A percentile compares a stretch with the other conserved stretches of the same genome.
Evolutionary conservation across 2,888 invertebrate species (phyloP).

Genomic region (Andrena bicolor): DNA sequence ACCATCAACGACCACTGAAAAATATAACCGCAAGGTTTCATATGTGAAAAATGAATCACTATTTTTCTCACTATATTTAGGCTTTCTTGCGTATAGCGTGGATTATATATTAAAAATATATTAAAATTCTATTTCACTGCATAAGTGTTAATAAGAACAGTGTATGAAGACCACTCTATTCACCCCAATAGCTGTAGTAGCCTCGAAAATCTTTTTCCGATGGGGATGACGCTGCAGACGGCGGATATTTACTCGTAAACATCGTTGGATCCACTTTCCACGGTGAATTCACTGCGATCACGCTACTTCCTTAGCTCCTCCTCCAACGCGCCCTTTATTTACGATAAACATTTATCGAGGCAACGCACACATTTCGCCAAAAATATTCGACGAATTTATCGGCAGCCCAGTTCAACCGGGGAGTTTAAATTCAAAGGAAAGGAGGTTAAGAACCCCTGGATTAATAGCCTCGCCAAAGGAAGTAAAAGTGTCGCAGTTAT

Average conservation of each 20-base stretch:
- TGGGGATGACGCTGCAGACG: conserved; percentile 21
- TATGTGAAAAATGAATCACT: neutral
- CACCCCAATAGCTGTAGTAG: neutral
- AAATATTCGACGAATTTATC: conserved; percentile 3
- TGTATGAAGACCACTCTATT: conserved; percentile 6
- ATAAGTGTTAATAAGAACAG: conserved; percentile 31
- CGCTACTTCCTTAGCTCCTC: neutral
- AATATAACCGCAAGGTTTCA: neutral
- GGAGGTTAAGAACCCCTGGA: conserved; percentile 7
- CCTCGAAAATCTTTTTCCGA: conserved; percentile 31
- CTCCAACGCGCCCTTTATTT: neutral
- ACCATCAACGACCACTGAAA: neutral
- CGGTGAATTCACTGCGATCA: neutral
- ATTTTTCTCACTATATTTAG: too few relatives aligned
- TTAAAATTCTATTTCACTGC: conserved; percentile 18
- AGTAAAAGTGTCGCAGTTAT: conserved; percentile 15
- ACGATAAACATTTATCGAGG: conserved; percentile 5
- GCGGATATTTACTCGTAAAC: conserved; percentile 11
- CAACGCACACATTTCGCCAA: neutral
- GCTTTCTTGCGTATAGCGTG: neutral
- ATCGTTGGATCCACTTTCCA: conserved; percentile 4
- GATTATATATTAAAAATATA: conserved; percentile 8
- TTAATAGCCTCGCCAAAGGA: conserved; percentile 10
- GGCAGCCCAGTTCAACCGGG: too few relatives aligned
- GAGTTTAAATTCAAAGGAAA: neutral